phyloP scores from a whole-genome alignment of 2,113 vertebrate genomes.

The Phalacrocorax brasilianus region DNA sequence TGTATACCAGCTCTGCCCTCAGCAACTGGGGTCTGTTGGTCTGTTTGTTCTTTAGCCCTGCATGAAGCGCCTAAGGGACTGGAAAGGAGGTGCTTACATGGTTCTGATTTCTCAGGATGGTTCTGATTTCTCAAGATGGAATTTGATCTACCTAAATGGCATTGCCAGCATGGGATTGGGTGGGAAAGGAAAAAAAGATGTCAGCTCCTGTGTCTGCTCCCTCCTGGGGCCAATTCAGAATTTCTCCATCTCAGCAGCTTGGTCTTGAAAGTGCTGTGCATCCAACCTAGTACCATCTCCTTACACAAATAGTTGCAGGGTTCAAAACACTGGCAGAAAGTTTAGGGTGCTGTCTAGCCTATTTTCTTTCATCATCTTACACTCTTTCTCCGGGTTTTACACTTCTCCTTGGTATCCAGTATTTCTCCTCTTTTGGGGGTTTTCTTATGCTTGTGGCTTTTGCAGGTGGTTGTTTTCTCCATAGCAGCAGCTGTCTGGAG shows the following conservation, averaged over 20 bases:
- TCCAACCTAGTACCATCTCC: neutral
- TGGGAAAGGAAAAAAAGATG: rapidly evolving
- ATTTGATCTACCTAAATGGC: neutral
- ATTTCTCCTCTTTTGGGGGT: neutral
- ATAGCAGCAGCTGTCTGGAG: neutral
- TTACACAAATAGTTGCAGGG: neutral
- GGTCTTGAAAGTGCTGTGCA: neutral
- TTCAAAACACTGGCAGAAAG: neutral
- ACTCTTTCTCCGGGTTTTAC: neutral
- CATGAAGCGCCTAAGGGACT: neutral
- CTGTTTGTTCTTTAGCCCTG: neutral
- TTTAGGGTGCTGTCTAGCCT: neutral
- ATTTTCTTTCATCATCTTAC: neutral
- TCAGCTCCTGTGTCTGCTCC: neutral
- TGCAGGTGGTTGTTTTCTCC: neutral
- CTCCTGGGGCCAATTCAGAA: neutral
- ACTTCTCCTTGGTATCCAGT: neutral
- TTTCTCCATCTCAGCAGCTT: neutral
- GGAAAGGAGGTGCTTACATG: neutral
- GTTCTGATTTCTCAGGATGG: neutral
- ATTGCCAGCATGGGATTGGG: neutral
- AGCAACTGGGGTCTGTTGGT: neutral
- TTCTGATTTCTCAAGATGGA: neutral
- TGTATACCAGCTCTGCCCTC: neutral
- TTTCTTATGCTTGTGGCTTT: neutral